Conservation (phyloP, 2,888 invertebrate species). For the Ormyrus labotus region DNA sequence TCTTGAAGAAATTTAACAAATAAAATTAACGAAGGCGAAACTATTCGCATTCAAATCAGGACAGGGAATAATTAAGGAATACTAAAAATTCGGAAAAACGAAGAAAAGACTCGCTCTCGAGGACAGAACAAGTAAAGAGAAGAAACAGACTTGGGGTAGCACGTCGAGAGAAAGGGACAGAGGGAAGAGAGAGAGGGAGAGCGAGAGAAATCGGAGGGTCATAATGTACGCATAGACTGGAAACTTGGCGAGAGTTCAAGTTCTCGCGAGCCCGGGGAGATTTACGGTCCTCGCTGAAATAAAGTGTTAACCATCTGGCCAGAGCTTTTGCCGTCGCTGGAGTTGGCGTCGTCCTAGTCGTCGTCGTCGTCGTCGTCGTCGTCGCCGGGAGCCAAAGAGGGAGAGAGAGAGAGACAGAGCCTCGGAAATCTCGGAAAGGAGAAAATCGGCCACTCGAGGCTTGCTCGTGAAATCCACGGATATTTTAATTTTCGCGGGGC, state of each 20-base stretch:
- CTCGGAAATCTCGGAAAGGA: too few relatives aligned
- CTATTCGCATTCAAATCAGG: constrained; percentile 23
- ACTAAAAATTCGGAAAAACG: not conserved
- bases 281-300: constrained; percentile 59
- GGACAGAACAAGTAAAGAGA: not conserved
- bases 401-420: constrained; percentile 15
- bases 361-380: not conserved
- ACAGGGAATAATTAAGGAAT: constrained; percentile 22
- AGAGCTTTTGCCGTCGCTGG: constrained; percentile 30
- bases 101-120: not conserved
- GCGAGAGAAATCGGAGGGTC: constrained; percentile 44
- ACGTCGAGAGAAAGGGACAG: not conserved
- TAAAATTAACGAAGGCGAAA: not conserved
- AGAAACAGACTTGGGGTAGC: not conserved
- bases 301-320: constrained; percentile 64
- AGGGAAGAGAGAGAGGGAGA: constrained; percentile 7
- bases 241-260: constrained; percentile 62
- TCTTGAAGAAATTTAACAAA: not conserved
- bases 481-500: constrained; percentile 53
- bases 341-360: not conserved
- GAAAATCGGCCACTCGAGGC: too few relatives aligned
- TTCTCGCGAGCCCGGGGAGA: constrained; percentile 37
- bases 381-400: constrained; percentile 8
- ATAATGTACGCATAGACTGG: constrained; percentile 62
- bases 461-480: not conserved